phyloP scores from a whole-genome alignment of 2,797 vertebrate species.

The Characodon lateralis region DNA sequence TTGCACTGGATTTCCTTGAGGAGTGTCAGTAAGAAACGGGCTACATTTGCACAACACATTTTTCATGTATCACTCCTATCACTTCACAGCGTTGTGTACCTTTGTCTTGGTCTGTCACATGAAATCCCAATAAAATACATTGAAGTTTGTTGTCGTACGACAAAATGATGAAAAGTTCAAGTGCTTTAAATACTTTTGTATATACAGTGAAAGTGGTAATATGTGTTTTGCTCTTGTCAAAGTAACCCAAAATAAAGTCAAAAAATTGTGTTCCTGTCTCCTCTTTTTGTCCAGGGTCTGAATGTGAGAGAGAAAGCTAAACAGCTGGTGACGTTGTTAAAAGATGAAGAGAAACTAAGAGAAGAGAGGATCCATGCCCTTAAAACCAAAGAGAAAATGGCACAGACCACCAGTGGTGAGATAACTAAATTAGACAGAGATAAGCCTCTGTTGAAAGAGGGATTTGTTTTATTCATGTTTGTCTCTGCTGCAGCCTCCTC shows the following conservation, averaged over 20 bases:
- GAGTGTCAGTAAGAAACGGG: too few species aligned
- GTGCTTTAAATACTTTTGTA: background rate
- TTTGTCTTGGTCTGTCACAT: background rate
- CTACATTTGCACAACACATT: too few species aligned
- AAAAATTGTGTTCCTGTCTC: background rate
- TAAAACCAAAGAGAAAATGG: slow-evolving; percentile 97
- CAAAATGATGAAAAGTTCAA: background rate
- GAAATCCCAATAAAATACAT: background rate
- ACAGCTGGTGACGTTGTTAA: slow-evolving; percentile 90
- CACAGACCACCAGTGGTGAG: slow-evolving; percentile 91
- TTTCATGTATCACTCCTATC: too few species aligned
- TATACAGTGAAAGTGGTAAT: background rate
- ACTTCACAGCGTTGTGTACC: too few species aligned
- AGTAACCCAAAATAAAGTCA: background rate
- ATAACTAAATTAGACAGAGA: background rate
- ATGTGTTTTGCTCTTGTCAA: background rate
- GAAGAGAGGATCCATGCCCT: slow-evolving; percentile 92
- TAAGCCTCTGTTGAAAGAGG: slow-evolving; percentile 13
- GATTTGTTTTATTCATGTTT: slow-evolving; percentile 17
- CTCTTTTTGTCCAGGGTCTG: slow-evolving; percentile 78
- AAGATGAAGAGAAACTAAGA: slow-evolving; percentile 90
- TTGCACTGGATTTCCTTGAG: too few species aligned
- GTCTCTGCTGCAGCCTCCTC: slow-evolving; percentile 78
- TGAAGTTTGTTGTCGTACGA: background rate
- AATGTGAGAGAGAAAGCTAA: slow-evolving; percentile 95